Evolutionary conservation across 2,888 invertebrate species (phyloP), one percentile per base, ranked within the genome.

Genomic region (Lasioglossum pauxillum): DNA sequence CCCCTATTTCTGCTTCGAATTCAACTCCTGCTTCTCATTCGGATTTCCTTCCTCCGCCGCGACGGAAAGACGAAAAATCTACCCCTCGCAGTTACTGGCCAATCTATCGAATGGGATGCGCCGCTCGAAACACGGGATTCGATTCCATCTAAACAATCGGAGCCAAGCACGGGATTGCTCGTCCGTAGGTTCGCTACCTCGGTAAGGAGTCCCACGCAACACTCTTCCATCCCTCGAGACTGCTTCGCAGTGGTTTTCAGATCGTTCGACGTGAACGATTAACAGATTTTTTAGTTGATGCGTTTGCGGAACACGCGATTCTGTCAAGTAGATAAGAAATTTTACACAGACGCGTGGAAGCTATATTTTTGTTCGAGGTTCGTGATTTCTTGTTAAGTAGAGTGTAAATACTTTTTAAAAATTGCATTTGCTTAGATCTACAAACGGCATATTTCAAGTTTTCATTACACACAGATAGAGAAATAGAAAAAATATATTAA

Each of bases 1-100:
- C 38, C 72, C 74, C 64, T 64, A 83, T 85, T 82, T 82, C 86
- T 82, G 82, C 76, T 71, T 76, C 86, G 78, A 60, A 79, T 87
- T 83, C 86, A 53, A 60, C 80, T 80, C 83, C 87, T 71, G 64
- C 87, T 86, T 80, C 87, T 80, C 80, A 49, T 83, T 83, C 88
- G 27, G 73, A 75, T 83, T 69, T 64, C 72, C 71, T 71, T 67
- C 64, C 60, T 46, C 31, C 41, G 60, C 27, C 53, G 64, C 73
- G 74, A 71, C 71, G 71, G 71, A 41, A 38, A 71, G 71, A 79
- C 78, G 87, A 86, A 86, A 87, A 87, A 80, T 87, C 86, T 64
- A 83, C 86, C 76, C 76, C 74, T 69, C 14, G 64, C 75, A 75
- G 82, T 75, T 82, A 75, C 83, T 46, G 38, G 38, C 80, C 86